These are phyloP conservation scores for Chrysogorgia sp. DNA, from an alignment of 92 coral and sea anemone genomes.

Conservation along the genomic window DNA sequence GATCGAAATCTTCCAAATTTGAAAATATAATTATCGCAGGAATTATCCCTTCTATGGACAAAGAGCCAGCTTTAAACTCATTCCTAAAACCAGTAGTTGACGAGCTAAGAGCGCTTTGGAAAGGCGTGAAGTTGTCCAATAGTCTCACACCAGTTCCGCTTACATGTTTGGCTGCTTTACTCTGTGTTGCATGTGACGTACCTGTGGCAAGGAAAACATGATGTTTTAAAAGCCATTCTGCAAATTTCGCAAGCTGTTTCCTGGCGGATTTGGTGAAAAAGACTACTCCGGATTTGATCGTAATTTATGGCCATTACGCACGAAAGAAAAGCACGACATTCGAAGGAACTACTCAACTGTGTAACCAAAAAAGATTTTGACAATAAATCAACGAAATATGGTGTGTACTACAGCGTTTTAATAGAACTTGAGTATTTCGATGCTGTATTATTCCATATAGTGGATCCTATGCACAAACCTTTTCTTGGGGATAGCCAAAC, in stretches of 20 bases:
- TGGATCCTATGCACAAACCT: neutral
- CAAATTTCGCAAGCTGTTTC: conserved; percentile 49
- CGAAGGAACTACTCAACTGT: conserved; percentile 32
- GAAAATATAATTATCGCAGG: conserved; percentile 62
- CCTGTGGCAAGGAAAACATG: conserved; percentile 64
- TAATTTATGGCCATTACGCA: conserved; percentile 52
- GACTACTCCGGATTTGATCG: conserved; percentile 59
- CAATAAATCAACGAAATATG: neutral
- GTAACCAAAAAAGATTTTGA: conserved; percentile 22
- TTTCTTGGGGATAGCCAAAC: conserved; percentile 2
- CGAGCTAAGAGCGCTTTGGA: neutral
- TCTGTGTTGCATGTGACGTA: no score
- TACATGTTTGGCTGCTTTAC: no score
- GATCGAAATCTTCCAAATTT: conserved; percentile 61
- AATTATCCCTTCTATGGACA: conserved; percentile 51
- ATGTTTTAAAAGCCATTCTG: conserved; percentile 64
- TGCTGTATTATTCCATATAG: neutral
- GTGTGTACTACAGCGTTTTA: neutral
- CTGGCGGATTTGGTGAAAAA: conserved; percentile 35
- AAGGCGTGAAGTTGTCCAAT: neutral
- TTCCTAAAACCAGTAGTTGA: neutral
- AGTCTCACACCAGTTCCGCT: conserved; percentile 45
- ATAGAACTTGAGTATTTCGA: neutral
- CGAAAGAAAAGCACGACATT: conserved; percentile 50
- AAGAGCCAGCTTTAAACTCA: neutral